Conservation (phyloP, 2,113 vertebrate genomes). For the Oreochromis aureus region DNA sequence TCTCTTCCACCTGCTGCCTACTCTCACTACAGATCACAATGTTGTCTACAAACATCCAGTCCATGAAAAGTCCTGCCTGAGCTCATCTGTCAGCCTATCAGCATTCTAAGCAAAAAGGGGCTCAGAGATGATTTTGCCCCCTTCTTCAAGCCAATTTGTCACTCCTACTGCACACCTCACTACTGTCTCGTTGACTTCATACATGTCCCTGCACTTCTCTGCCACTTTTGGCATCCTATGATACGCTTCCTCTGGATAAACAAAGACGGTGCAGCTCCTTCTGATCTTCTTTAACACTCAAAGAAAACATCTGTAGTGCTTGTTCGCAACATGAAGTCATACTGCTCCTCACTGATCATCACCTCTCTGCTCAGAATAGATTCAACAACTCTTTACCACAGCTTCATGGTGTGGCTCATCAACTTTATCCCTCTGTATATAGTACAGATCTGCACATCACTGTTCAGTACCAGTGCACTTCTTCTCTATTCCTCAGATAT, state of each 20-base stretch:
- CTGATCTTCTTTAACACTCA: neutral
- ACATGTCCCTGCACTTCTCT: neutral
- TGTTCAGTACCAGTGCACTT: neutral
- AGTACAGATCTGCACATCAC: neutral
- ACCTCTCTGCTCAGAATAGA: neutral
- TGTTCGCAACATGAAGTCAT: no score
- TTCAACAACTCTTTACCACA: neutral
- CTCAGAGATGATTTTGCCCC: neutral
- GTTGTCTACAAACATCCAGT: neutral
- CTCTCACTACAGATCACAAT: neutral
- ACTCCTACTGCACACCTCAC: neutral
- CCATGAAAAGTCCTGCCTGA: neutral
- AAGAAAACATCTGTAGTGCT: neutral
- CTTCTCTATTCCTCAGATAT: neutral
- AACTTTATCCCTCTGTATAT: neutral
- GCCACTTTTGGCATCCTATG: neutral
- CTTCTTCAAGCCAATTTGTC: neutral
- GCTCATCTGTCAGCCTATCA: neutral
- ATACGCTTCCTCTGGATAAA: neutral
- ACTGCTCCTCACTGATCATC: neutral
- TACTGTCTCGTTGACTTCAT: neutral
- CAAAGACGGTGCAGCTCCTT: rapidly evolving
- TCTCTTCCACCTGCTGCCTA: neutral
- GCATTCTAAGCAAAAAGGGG: neutral
- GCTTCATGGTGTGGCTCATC: neutral